Evolutionary conservation across 2,888 invertebrate species (phyloP), one percentile per base, ranked within the genome.

Genomic region (Eustalomyia histrio): DNA sequence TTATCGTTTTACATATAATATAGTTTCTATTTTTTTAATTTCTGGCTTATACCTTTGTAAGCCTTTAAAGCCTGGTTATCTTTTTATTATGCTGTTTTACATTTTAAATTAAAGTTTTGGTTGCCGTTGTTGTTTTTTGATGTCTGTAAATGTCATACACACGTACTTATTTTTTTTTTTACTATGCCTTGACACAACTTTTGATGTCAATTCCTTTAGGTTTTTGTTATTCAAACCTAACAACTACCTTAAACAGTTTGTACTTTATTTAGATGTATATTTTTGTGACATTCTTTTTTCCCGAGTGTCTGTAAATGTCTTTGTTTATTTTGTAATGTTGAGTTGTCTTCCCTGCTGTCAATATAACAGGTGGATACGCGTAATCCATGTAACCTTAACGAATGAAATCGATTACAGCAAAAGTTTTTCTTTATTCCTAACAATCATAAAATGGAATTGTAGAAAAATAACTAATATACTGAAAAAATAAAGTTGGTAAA

Each of bases 61-160:
- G 29, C 29, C 33, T 52, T 29, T 60, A 67, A 75, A 60, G 47
- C 53, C 61, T 68, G 33, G 76, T 75, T 69, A 75, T 75, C 69
- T 75, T 76, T 57, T 72, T 72, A 72, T 29, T 53, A 67, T 69
- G 35, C 24, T 78, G 73, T 78, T 78, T 78, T 64, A 78, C 69
- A 81, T 74, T 71, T 73, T 61, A 65, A 74, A 79, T 74, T 75
- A 17, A 53, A 63, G 35, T 60, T 71, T 18, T 69, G 63, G 50
- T 39, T 50, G 57, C 24, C 12, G 29, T 7, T 7, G 29, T 29
- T 39, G 39, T 39, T 39, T 10, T 47, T 47, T 47, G 43, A 47
- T 47, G 43, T 47, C 43, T 47, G 43, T 14, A 7, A 47, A 47
- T n/a, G n/a, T 47, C 43, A 47, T 47, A 47, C 12, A 39, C 12